These are phyloP conservation scores for Catocala sponsa DNA, from an alignment of 2,888 invertebrate genomes.

Conservation along the genomic window DNA sequence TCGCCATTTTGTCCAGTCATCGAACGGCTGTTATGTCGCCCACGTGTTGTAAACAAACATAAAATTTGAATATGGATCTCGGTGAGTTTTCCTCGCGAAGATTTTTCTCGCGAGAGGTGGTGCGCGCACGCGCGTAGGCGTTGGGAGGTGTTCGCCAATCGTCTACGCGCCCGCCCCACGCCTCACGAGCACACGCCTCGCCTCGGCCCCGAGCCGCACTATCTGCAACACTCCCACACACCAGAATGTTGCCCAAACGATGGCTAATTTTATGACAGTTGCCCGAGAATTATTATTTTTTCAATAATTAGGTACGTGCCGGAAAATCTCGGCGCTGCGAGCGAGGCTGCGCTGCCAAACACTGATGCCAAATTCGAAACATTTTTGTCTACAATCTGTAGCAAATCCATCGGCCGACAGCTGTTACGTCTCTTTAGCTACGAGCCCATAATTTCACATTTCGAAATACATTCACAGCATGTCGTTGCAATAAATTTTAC, in stretches of 20 bases:
- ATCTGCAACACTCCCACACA: conserved; percentile 53
- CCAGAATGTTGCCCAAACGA: conserved; percentile 35
- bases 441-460: conserved; percentile 24
- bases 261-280: conserved; percentile 36
- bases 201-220: conserved; percentile 28
- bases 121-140: conserved; percentile 86
- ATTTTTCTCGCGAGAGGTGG: conserved; percentile 76
- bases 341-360: conserved; percentile 29
- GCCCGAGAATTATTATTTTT: conserved; percentile 33
- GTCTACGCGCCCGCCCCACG: conserved; percentile 62
- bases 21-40: conserved; percentile 67
- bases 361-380: conserved; percentile 13
- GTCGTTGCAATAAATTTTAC: conserved; percentile 21
- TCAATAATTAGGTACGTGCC: conserved; percentile 36
- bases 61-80: conserved; percentile 67
- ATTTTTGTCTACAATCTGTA: conserved; percentile 26
- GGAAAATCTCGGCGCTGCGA: conserved; percentile 23
- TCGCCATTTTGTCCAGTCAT: conserved; percentile 70
- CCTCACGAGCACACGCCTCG: conserved; percentile 44
- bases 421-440: conserved; percentile 5
- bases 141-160: conserved; percentile 88
- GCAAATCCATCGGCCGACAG: conserved; percentile 24
- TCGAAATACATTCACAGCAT: conserved; percentile 22
- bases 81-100: conserved; percentile 73
- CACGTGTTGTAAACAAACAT: conserved; percentile 72